These are phyloP conservation scores for Peromyscus californicus DNA, from an alignment of 2,113 vertebrate genomes.

Conservation along the genomic window DNA sequence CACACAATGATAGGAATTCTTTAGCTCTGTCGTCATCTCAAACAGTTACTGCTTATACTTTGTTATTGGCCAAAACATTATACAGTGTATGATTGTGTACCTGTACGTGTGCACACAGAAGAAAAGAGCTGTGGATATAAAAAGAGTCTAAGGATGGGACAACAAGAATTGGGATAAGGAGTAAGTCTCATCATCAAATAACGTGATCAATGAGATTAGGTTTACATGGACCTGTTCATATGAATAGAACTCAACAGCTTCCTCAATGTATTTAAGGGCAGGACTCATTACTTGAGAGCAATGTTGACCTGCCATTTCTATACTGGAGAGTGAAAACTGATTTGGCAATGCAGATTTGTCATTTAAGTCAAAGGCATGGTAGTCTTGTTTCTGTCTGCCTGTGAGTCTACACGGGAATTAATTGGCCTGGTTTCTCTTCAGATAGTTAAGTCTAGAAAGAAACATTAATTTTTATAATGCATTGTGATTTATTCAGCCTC, in stretches of 20 bases:
- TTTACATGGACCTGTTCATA: neutral
- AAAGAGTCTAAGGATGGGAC: neutral
- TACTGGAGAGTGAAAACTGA: neutral
- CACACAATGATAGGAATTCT: neutral
- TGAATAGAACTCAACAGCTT: neutral
- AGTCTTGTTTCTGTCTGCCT: conserved; percentile 55
- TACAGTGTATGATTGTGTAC: neutral
- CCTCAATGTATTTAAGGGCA: neutral
- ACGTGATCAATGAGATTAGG: neutral
- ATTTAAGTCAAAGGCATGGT: conserved; percentile 57
- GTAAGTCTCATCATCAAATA: neutral
- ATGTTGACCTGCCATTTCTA: conserved; percentile 6
- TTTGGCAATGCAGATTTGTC: conserved; percentile 6
- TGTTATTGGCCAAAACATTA: neutral
- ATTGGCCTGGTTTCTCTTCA: conserved; percentile 52
- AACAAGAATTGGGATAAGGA: neutral
- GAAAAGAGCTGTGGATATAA: neutral
- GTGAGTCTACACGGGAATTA: conserved; percentile 74
- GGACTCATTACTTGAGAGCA: neutral
- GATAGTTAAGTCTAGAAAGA: conserved; percentile 82
- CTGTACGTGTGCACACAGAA: neutral
- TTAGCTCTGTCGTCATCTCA: neutral
- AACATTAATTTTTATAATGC: conserved; percentile 77
- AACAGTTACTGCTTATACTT: neutral
- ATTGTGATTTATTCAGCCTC: conserved; percentile 80